Conservation (phyloP, 2,113 vertebrate species). For the Aspidoscelis tigris region DNA sequence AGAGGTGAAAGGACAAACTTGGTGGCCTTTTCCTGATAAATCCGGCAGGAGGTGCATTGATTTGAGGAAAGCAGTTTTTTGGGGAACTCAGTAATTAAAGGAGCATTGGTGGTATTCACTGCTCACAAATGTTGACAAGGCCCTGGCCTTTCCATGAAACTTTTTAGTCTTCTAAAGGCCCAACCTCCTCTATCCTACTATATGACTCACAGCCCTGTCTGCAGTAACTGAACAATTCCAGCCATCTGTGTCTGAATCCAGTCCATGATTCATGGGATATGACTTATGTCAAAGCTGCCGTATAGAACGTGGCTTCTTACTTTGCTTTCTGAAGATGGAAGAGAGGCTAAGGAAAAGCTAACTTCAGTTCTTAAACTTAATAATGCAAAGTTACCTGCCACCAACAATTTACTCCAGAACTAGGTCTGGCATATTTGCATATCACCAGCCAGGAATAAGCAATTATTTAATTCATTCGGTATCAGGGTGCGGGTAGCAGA, state of each 20-base stretch:
- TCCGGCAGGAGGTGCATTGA: no score
- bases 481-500: background rate
- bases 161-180: background rate
- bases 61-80: no score
- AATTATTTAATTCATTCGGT: background rate
- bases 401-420: background rate
- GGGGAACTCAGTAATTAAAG: no score
- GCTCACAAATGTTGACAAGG: background rate
- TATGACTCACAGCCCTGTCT: background rate
- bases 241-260: background rate
- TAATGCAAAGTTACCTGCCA: background rate
- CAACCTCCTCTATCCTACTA: background rate
- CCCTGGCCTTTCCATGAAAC: background rate
- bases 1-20: no score
- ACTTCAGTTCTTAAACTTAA: background rate
- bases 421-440: background rate
- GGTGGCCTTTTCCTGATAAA: no score
- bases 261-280: background rate
- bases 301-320: background rate
- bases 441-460: background rate
- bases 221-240: background rate
- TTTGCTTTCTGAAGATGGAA: no score
- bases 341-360: background rate
- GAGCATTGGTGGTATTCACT: background rate
- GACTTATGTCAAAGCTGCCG: background rate